These are phyloP conservation scores for Hypolimnas misippus DNA, from an alignment of 2,888 invertebrate species.

Conservation along the genomic window DNA sequence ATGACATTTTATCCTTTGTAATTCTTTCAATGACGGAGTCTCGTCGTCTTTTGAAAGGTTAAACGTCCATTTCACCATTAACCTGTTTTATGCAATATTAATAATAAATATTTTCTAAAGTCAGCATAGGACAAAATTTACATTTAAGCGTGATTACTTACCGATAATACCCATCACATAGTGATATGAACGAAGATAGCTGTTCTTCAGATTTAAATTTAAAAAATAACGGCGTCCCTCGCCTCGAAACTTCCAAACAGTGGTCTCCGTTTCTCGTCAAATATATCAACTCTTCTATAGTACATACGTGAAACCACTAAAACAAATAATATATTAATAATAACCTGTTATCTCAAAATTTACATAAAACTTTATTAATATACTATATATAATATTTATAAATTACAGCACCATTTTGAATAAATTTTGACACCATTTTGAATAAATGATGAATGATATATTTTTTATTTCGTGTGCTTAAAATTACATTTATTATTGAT, in stretches of 20 bases:
- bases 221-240: slow-evolving; percentile 90
- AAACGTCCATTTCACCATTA: slow-evolving; percentile 95
- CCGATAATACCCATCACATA: slow-evolving; percentile 94
- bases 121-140: neutral
- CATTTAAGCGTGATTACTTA: slow-evolving; percentile 46
- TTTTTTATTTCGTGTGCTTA: too few relatives aligned
- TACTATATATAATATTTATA: too few relatives aligned
- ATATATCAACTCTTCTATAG: slow-evolving; percentile 93
- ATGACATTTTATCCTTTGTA: slow-evolving; percentile 91
- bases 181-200: slow-evolving; percentile 91
- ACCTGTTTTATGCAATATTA: slow-evolving; percentile 65
- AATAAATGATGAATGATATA: too few relatives aligned
- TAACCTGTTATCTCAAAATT: neutral
- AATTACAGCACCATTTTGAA: too few relatives aligned
- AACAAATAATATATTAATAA: slow-evolving; percentile 20
- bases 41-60: slow-evolving; percentile 93
- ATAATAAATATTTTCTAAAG: neutral
- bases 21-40: slow-evolving; percentile 90
- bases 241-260: slow-evolving; percentile 89
- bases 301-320: slow-evolving; percentile 89
- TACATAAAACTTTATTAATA: too few relatives aligned
- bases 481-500: too few relatives aligned
- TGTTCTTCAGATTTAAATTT: slow-evolving; percentile 87
- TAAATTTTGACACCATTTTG: too few relatives aligned
- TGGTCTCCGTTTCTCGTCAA: slow-evolving; percentile 89